Conservation (phyloP, 1,140 invertebrate species). For the Aphidius ervi region DNA sequence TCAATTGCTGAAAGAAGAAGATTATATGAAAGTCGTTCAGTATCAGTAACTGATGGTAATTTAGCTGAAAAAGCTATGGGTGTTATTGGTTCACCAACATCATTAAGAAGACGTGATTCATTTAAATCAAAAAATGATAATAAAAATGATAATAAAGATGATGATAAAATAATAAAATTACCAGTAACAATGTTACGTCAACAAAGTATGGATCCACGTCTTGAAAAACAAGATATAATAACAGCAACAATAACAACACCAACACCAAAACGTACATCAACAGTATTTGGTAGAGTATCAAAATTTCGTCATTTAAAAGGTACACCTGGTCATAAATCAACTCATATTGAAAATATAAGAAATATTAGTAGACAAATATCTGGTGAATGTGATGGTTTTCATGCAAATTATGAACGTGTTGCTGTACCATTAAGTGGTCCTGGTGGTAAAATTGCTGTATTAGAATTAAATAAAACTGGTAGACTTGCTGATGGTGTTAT, state of each 20-base stretch:
- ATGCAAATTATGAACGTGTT: conserved; percentile 78
- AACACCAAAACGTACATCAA: conserved; percentile 74
- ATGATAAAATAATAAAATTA: conserved; percentile 54
- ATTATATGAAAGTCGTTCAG: conserved; percentile 69
- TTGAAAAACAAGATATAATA: conserved; percentile 49
- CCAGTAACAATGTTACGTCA: conserved; percentile 50
- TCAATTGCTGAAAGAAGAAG: conserved; percentile 75
- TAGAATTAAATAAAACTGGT: conserved; percentile 77
- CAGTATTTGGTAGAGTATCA: conserved; percentile 83
- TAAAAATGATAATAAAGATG: conserved; percentile 53
- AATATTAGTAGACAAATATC: conserved; percentile 88
- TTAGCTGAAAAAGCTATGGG: conserved; percentile 61
- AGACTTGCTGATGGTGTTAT: conserved; percentile 75
- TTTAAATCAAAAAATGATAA: conserved; percentile 48
- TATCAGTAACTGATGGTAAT: conserved; percentile 56
- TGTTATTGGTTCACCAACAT: conserved; percentile 65
- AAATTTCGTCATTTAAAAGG: conserved; percentile 92
- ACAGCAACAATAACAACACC: conserved; percentile 47
- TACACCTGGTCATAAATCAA: conserved; percentile 81
- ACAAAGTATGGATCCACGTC: conserved; percentile 52
- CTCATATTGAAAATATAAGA: conserved; percentile 87
- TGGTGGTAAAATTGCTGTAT: conserved; percentile 83
- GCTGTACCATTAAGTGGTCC: conserved; percentile 83
- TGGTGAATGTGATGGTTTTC: conserved; percentile 90
- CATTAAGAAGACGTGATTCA: conserved; percentile 61